Percentiles rank a stretch among this genome's conserved stretches.
phyloP scores from a whole-genome alignment of 2,797 vertebrate genomes.

The Tragelaphus oryx region DNA sequence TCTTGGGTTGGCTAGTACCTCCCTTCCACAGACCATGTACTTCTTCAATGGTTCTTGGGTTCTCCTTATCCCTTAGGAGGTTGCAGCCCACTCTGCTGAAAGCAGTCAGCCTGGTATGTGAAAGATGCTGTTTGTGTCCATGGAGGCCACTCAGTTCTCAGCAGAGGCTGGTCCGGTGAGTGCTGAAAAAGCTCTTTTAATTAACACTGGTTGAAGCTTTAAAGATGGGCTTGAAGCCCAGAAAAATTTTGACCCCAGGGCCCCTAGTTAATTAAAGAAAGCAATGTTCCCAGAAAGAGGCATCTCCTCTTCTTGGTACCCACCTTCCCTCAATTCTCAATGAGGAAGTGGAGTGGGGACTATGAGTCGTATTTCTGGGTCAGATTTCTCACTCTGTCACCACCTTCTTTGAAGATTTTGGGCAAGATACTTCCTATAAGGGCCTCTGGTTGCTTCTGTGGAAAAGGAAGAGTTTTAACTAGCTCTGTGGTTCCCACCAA shows the following conservation, averaged over 20 bases:
- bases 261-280: background rate
- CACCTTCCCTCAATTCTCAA: background rate
- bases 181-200: background rate
- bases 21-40: background rate
- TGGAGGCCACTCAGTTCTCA: background rate
- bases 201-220: background rate
- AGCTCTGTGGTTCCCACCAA: background rate
- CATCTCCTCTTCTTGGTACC: too few relatives aligned
- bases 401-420: background rate
- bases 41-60: background rate
- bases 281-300: background rate
- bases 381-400: background rate
- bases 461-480: background rate
- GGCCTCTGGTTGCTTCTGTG: background rate
- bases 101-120: too few relatives aligned
- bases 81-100: too few relatives aligned
- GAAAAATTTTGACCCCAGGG: background rate
- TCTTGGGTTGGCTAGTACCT: background rate
- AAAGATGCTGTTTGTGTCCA: fast-evolving
- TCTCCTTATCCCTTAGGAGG: background rate
- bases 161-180: background rate
- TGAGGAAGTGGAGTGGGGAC: too few relatives aligned
- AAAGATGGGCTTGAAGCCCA: background rate
- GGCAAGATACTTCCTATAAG: background rate
- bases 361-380: background rate